Base-by-base conservation (phyloP, 2,888 invertebrate species). In the Abscondita cerata region DNA sequence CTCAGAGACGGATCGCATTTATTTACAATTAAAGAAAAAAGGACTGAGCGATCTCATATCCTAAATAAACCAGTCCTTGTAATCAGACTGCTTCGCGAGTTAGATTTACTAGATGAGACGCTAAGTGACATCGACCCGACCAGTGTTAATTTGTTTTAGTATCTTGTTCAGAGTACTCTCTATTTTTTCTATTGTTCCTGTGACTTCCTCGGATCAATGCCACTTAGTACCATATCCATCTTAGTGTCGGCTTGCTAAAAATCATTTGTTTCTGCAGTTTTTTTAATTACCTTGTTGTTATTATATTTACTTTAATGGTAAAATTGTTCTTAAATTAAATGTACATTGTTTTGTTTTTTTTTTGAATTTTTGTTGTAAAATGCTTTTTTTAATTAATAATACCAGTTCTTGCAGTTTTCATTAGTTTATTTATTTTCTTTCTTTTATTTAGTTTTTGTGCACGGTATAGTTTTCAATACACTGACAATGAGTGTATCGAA, bases 341-440 rank as follows among this genome's bases (percentile, higher is more conserved):
- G 87, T 87, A 87, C 86, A 87, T 87, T 87, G 87, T 87, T 88
- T 87, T 87, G 86, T 87, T 87, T 87, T 86, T 25, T 85, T 84
- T 85, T 87, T 86, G 86, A 86, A 86, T 86, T 87, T 87, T 87
- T 87, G 87, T 87, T 87, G 86, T 86, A 87, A 84, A 60, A 86
- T 87, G 86, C 87, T 87, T 87, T 86, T n/a, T 81, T 81, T 82
- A 86, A 86, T 86, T 86, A 82, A 87, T 87, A 87, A 87, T 87
- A 87, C 86, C 87, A 87, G 83, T 87, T 86, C 86, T 86, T 86
- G 86, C 87, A 86, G 87, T 87, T 86, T 80, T 78, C 84, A 83
- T 36, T 36, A 36, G 11, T 79, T 85, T 83, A 71, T 85, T 84
- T 84, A 20, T 44, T 72, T 66, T 71, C 61, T 59, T 62, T 48